Base-by-base conservation (phyloP, 2,113 vertebrate species). In the Myiozetetes cayanensis region DNA sequence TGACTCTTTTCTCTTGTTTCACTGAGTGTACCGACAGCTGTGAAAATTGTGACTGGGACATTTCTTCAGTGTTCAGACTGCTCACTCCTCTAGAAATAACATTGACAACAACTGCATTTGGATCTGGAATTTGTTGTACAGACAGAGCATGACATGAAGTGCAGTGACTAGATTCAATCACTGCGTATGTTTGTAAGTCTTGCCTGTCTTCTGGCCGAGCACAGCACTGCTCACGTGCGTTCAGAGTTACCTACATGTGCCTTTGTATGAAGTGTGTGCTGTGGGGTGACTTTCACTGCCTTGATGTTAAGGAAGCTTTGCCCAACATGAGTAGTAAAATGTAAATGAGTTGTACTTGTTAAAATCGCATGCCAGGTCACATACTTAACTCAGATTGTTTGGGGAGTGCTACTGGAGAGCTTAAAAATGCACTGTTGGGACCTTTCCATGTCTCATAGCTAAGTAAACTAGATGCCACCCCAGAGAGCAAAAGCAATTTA, bases 401-500 rank as follows among this genome's bases (percentile, higher is more conserved):
- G 11, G 41, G 35, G 33, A 89, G 17, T 65, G 53, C 49, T 92
- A 5, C 55, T 75, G 70, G 44, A 73, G 67, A 74, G 46, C 39
- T 77, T 86, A 74, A 81, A 90, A 95, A 47, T 73, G 78, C 31
- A 17, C 68, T 47, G 7, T 27, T 86, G 90, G 70, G 82, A 63
- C 79, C 49, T 90, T 90, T 67, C 58, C 9, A 3, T 71, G 33
- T 92, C 76, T 96, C n/a, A 8, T n/a, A 72, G 68, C 85, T 65
- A 44, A 43, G 63, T 79, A 52, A 96, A 80, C 65, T 52, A 68
- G 68, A 86, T 94, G n/a, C 35, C 31, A 65, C 76, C 39, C 73
- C 65, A 87, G 90, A 81, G 85, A 94, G 68, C 35, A 56, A 85
- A 88, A 75, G 74, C 66, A 58, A 65, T 81, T 90, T 81, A 86